Percentiles rank a stretch among this genome's conserved stretches.
These are phyloP conservation scores for Ctenochaetus hawaiiensis DNA, from an alignment of 2,797 vertebrate species.

Conservation along the genomic window DNA sequence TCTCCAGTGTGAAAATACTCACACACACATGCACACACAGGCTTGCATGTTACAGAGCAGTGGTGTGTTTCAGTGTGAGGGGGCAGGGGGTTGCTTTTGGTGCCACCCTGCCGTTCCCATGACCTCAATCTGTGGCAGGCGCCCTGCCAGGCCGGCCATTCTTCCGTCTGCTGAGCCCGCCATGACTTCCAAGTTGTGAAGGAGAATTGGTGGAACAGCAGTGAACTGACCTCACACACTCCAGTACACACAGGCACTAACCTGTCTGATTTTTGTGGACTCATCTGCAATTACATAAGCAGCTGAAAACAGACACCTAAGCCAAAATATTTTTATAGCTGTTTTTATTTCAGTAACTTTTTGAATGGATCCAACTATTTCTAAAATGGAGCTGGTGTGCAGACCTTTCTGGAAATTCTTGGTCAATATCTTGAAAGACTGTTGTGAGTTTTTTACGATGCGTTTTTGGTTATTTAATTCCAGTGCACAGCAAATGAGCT, in stretches of 20 bases:
- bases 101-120: slow-evolving; percentile 67
- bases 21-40: slow-evolving; percentile 7
- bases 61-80: slow-evolving; percentile 25
- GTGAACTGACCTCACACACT: slow-evolving; percentile 25
- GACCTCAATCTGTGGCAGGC: slow-evolving; percentile 73
- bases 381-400: too few relatives aligned
- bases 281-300: neutral
- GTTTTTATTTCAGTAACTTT: too few relatives aligned
- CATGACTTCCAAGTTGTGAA: slow-evolving; percentile 50
- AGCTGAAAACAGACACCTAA: too few relatives aligned
- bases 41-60: slow-evolving; percentile 18
- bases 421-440: too few relatives aligned
- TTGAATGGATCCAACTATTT: too few relatives aligned
- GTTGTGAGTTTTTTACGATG: too few relatives aligned
- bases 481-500: too few relatives aligned
- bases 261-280: neutral
- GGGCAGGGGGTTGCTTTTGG: slow-evolving; percentile 1
- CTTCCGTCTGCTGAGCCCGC: slow-evolving; percentile 48
- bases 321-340: too few relatives aligned
- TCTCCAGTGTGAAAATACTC: slow-evolving; percentile 34
- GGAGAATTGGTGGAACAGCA: slow-evolving; percentile 39
- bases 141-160: slow-evolving; percentile 45
- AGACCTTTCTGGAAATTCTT: too few relatives aligned
- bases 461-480: too few relatives aligned
- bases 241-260: neutral